Base-by-base conservation (phyloP, 2,888 invertebrate genomes). In the Trissolcus brochymenae region DNA sequence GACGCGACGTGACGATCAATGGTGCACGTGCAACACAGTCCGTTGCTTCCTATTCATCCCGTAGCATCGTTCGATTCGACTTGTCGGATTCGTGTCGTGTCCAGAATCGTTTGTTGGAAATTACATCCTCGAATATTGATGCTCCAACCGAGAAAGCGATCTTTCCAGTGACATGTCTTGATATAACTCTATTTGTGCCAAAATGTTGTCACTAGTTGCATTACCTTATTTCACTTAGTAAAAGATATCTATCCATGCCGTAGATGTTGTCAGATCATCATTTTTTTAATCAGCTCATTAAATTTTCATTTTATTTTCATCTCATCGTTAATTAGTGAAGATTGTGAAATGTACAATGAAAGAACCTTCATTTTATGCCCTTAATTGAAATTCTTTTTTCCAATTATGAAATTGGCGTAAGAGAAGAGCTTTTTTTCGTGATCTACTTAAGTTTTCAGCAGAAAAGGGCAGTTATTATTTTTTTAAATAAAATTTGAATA, bases 41-140 rank as follows among this genome's bases (percentile, higher is more conserved):
- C 61, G 71, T 62, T 66, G 70, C 76, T 71, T 71, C 66, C 76
- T 70, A 68, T 71, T 71, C 65, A 66, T 65, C 19, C 59, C 53
- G 21, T 14, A 56, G 29, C 57, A 54, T 55, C 60, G 68, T 65
- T 71, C 71, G 65, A 73, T 77, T 71, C 54, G 71, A 71, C 70
- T 65, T 71, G 76, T 71, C 76, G 76, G 67, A 67, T 72, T 72
- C 72, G 64, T 64, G 68, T 71, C 76, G 66, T 77, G 76, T 77
- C 60, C 56, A 57, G 59, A 77, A 77, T 72, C 66, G 72, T 72
- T 77, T 67, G 67, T 62, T 66, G 67, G 72, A 77, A 77, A 77
- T 67, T 77, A 72, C 72, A 77, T 72, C 59, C 67, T 62, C 66
- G 76, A 76, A 67, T 62, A 55, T 76, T 66, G 73, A 60, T 66